Evolutionary conservation across 2,888 invertebrate species (phyloP).

Genomic region (Caenorhabditis sp.): DNA sequence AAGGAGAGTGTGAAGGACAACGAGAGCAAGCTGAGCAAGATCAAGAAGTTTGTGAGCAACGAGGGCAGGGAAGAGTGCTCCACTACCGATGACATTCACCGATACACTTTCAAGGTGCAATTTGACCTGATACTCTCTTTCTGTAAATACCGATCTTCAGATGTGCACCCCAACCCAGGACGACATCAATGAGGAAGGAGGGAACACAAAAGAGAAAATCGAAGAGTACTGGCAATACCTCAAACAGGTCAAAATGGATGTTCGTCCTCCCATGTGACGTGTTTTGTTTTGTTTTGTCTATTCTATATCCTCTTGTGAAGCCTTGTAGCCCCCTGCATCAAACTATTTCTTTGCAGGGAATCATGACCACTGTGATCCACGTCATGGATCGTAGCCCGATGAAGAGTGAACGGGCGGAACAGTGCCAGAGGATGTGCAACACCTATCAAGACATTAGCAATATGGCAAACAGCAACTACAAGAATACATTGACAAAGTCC

Average conservation of each 20-base stretch:
- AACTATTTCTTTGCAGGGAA: slow-evolving; percentile 64
- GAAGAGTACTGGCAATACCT: slow-evolving; percentile 79
- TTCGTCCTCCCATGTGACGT: slow-evolving; percentile 47
- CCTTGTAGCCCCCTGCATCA: not conserved
- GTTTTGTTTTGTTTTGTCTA: not conserved
- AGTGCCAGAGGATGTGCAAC: slow-evolving; percentile 75
- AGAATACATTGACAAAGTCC: slow-evolving; percentile 71
- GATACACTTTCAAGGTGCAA: slow-evolving; percentile 70
- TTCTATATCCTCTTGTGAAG: not conserved
- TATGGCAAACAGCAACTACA: slow-evolving; percentile 47
- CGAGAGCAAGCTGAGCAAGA: slow-evolving; percentile 50
- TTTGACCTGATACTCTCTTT: not conserved
- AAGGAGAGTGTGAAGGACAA: slow-evolving; percentile 66
- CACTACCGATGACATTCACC: slow-evolving; percentile 57
- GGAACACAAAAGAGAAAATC: slow-evolving; percentile 71
- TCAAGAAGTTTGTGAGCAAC: slow-evolving; percentile 67
- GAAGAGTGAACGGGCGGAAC: slow-evolving; percentile 50
- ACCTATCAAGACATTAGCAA: slow-evolving; percentile 58
- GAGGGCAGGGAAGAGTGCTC: slow-evolving; percentile 68
- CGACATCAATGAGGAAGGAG: slow-evolving; percentile 67
- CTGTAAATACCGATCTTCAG: slow-evolving; percentile 37
- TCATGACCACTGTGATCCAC: slow-evolving; percentile 77
- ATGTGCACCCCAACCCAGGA: slow-evolving; percentile 76
- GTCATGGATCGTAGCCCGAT: slow-evolving; percentile 74
- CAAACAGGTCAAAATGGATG: slow-evolving; percentile 73